Base-by-base conservation (phyloP, 37 sponge, comb jelly and placozoan genomes). In the Halichondria panicea region DNA sequence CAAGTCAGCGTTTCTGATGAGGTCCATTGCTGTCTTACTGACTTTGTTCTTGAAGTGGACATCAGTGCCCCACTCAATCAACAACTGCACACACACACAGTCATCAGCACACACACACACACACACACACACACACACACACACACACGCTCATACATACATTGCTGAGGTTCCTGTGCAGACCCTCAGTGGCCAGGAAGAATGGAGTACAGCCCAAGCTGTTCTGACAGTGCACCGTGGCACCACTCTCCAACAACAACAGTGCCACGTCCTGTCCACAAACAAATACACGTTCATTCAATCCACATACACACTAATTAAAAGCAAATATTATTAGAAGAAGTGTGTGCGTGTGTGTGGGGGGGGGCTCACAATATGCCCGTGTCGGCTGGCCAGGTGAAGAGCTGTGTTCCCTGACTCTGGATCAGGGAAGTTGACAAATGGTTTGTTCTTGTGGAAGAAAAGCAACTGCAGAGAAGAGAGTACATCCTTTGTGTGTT, bases 21-120 rank as follows among this genome's bases (percentile, higher is more conserved):
- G 71, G 25, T 90, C 92, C 34, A 91, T 48, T 7, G 85, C 95
- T 22, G 81, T 83, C 68, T 85, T 86, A 75, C 81, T 87, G 63
- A 79, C 44, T 66, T 64, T 74, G 77, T 93, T 93, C 78, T 78
- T 93, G 22, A 84, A 46, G 63, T 87, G 43, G 66, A 90, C 75
- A 44, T 94, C 74, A 25, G 88, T 84, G n/a, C 83, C 88, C 95
- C 95, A 94, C 55, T 94, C 95, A 50, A 94, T 50, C 37, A 94
- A 76, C 12, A 94, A 75, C 90, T 86, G 78, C 24, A 32, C 30
- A n/a, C 53, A 56, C 57, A 59, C 58, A 70, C 68, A 67, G 19
- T 34, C 57, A 78, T 66, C 40, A 38, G n/a, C 63, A 46, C 67
- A 70, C 33, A 24, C 38, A 22, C 27, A 70, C 27, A 24, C 63